Percentiles rank a stretch among this genome's conserved stretches.
These are phyloP conservation scores for Quiscalus mexicanus DNA, from an alignment of 2,113 vertebrate species.

Conservation along the genomic window DNA sequence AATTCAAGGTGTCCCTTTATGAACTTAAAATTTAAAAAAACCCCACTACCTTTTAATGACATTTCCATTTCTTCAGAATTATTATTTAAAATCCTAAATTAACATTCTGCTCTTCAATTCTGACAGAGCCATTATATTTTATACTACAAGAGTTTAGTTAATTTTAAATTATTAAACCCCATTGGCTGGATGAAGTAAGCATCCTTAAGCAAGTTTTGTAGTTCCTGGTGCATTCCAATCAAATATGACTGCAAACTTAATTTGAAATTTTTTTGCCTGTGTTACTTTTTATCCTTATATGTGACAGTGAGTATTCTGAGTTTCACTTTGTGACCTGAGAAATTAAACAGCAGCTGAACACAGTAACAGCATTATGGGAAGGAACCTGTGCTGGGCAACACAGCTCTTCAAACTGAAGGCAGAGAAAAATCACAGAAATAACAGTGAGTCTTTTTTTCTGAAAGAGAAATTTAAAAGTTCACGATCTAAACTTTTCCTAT, in stretches of 20 bases:
- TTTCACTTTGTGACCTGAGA: not conserved
- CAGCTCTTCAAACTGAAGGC: not conserved
- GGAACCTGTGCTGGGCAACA: not conserved
- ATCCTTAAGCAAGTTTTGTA: slow-evolving; percentile 31
- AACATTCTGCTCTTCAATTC: slow-evolving; percentile 53
- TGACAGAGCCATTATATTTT: slow-evolving; percentile 76
- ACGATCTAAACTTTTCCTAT: not conserved
- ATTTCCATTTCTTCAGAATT: slow-evolving; percentile 75
- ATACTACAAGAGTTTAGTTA: slow-evolving; percentile 70
- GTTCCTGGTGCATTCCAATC: not conserved
- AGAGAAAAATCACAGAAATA: not conserved
- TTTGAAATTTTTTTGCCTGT: not conserved
- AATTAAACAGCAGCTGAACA: not conserved
- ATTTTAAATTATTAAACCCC: slow-evolving; percentile 74
- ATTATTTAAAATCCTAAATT: slow-evolving; percentile 78
- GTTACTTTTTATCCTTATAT: not conserved
- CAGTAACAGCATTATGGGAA: not conserved
- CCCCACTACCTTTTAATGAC: slow-evolving; percentile 50
- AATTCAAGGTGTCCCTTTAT: slow-evolving; percentile 70
- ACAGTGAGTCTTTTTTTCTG: not conserved
- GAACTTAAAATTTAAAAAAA: slow-evolving; percentile 42
- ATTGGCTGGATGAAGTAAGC: slow-evolving; percentile 41
- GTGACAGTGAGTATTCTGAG: not conserved
- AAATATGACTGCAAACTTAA: not conserved
- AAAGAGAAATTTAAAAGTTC: not conserved